These are phyloP conservation scores for Ceratitis capitata DNA, from an alignment of 1,140 invertebrate genomes.

Conservation along the genomic window DNA sequence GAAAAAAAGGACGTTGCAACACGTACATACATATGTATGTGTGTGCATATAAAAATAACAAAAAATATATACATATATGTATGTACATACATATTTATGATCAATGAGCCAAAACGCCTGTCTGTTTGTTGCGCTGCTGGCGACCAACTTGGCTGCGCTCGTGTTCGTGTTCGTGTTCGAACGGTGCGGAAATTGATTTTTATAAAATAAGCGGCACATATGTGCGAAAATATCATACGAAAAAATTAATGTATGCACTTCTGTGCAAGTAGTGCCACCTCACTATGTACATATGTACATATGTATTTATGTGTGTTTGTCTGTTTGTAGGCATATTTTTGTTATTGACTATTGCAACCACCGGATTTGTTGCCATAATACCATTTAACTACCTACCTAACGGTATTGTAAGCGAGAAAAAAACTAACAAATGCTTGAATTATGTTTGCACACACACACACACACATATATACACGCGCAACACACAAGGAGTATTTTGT, in stretches of 20 bases:
- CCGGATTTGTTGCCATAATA: conserved; percentile 25
- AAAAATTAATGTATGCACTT: conserved; percentile 11
- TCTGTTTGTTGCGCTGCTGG: neutral
- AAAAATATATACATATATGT: neutral
- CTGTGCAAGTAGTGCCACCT: too few species aligned
- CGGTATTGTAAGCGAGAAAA: neutral
- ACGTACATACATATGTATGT: neutral
- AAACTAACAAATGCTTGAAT: conserved; percentile 9
- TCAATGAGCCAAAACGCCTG: neutral
- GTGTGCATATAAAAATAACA: neutral
- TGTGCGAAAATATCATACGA: conserved; percentile 31
- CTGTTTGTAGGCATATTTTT: neutral
- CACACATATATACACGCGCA: too few species aligned
- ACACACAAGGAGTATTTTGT: neutral
- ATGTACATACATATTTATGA: too few species aligned
- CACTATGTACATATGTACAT: neutral
- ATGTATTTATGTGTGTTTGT: neutral
- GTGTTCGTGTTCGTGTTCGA: too few species aligned
- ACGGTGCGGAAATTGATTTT: conserved; percentile 25
- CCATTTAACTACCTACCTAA: neutral
- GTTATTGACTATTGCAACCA: conserved; percentile 33
- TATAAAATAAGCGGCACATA: conserved; percentile 27
- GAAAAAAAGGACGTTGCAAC: neutral
- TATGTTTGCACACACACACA: neutral
- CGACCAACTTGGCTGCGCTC: neutral